Evolutionary conservation across 2,888 invertebrate genomes (phyloP).

Genomic region (Ophioninae sp.): DNA sequence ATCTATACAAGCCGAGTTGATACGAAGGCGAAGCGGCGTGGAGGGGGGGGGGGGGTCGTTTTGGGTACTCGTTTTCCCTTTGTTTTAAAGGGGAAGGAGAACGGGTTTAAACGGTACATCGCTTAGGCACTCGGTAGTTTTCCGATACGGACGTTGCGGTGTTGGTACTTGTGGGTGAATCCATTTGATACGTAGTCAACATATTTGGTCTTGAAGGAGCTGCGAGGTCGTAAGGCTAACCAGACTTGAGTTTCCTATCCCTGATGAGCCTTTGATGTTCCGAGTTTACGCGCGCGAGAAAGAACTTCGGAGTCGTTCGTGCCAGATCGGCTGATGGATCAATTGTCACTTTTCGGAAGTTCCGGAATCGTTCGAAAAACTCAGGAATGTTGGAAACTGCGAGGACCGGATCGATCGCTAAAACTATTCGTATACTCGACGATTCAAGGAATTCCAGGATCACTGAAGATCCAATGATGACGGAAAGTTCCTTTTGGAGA

Average conservation of each 20-base stretch:
- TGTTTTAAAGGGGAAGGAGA: background rate
- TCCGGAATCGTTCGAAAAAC: background rate
- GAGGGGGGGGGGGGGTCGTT: background rate
- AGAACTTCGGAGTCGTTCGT: background rate
- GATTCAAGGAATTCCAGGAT: too few relatives aligned
- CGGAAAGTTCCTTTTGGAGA: too few relatives aligned
- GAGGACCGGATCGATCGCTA: too few relatives aligned
- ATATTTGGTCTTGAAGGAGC: background rate
- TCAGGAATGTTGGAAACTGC: too few relatives aligned
- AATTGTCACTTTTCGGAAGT: background rate
- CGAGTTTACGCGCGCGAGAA: background rate
- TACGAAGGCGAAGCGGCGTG: too few relatives aligned
- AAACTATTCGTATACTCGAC: too few relatives aligned
- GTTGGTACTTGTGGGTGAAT: background rate
- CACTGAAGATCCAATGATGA: too few relatives aligned
- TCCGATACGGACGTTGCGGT: background rate
- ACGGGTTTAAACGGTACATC: background rate
- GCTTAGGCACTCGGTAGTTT: background rate
- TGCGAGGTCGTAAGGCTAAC: background rate
- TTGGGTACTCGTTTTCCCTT: background rate
- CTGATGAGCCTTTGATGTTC: background rate
- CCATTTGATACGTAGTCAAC: background rate
- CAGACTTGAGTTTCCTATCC: background rate
- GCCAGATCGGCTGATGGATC: background rate
- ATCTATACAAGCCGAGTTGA: background rate